Evolutionary conservation across 2,113 vertebrate species (phyloP).

Genomic region (Phalacrocorax pelagicus): DNA sequence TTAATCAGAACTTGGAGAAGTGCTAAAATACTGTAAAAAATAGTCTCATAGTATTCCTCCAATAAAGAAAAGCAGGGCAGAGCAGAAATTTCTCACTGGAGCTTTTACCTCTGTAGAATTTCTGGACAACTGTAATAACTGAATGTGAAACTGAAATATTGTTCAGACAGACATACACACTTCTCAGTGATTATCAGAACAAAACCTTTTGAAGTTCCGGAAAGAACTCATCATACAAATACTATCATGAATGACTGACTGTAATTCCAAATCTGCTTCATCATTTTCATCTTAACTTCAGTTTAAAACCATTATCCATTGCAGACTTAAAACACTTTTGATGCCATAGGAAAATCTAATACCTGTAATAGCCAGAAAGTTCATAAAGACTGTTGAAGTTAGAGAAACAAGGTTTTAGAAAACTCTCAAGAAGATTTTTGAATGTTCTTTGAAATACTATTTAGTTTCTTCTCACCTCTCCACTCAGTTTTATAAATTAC

Average conservation of each 20-base stretch:
- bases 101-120: not conserved
- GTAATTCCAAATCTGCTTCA: not conserved
- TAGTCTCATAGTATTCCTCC: not conserved
- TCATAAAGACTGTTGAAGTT: not conserved
- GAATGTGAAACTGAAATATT: not conserved
- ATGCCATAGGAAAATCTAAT: not conserved
- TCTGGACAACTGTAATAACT: not conserved
- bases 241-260: not conserved
- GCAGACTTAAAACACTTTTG: not conserved
- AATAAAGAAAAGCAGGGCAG: not conserved
- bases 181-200: not conserved
- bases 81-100: not conserved
- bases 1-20: not conserved
- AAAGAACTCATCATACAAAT: not conserved
- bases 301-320: not conserved
- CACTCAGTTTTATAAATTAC: not conserved
- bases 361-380: not conserved
- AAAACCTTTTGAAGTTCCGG: not conserved
- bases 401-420: not conserved
- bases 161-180: not conserved
- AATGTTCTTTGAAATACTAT: not conserved
- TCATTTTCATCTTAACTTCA: not conserved
- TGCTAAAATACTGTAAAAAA: not conserved
- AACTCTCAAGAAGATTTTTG: not conserved
- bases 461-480: not conserved